Evolutionary conservation across 2,113 vertebrate genomes (phyloP).

Genomic region (Pachyramphus minor): DNA sequence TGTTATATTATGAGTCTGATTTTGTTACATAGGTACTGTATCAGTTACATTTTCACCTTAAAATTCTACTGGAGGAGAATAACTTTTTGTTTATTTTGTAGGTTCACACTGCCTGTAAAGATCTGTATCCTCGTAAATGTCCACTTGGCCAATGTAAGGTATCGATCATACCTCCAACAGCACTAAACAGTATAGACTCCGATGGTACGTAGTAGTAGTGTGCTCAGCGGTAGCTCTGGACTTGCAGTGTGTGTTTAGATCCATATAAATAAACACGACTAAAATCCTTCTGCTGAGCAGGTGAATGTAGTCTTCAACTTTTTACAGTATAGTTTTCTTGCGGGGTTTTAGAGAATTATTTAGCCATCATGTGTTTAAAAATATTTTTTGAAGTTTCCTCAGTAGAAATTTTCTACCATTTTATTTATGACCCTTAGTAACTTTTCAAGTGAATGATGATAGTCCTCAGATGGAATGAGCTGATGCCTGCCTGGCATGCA

Average conservation of each 20-base stretch:
- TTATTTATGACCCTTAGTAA: neutral
- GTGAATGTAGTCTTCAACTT: neutral
- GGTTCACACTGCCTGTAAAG: conserved; percentile 98
- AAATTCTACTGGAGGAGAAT: neutral
- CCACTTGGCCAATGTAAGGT: conserved; percentile 98
- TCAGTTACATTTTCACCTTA: neutral
- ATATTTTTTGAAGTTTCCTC: neutral
- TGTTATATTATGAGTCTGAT: neutral
- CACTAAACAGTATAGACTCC: conserved; percentile 98
- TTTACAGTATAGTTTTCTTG: neutral
- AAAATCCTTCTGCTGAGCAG: neutral
- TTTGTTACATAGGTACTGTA: neutral
- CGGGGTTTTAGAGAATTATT: neutral
- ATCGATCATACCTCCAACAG: conserved; percentile 95
- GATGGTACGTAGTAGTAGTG: conserved; percentile 84
- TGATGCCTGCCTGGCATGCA: neutral
- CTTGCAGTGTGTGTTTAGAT: neutral
- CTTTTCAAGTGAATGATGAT: neutral
- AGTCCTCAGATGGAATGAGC: neutral
- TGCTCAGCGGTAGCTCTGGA: neutral
- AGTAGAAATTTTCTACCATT: neutral
- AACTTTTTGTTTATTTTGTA: conserved; percentile 63
- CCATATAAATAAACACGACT: neutral
- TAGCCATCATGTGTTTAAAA: neutral
- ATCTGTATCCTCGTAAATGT: conserved; percentile 90